Conservation (phyloP, 2,888 invertebrate genomes). For the Cerceris rybyensis region DNA sequence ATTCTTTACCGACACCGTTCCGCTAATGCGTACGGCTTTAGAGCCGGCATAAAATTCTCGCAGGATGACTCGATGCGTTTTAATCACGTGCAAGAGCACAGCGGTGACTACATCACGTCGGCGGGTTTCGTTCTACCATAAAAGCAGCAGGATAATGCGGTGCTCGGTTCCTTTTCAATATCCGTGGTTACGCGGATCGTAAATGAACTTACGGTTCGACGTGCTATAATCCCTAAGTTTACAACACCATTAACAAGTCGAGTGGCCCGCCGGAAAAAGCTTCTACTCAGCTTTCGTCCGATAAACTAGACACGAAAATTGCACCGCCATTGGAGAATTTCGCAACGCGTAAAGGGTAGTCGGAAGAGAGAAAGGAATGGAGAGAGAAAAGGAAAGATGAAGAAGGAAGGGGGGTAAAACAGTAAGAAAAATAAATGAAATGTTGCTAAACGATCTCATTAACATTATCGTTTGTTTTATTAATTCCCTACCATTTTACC, state of each 20-base stretch:
- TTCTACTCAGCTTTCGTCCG: slow-evolving; percentile 15
- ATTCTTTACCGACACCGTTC: slow-evolving; percentile 4
- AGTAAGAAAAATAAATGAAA: slow-evolving; percentile 30
- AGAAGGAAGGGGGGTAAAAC: too few relatives aligned
- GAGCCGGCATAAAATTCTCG: not conserved
- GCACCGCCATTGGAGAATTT: not conserved
- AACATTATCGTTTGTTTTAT: slow-evolving; percentile 31
- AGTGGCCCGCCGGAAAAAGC: slow-evolving; percentile 23
- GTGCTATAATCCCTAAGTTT: slow-evolving; percentile 52
- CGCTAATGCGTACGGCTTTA: slow-evolving; percentile 14
- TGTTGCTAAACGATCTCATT: slow-evolving; percentile 32
- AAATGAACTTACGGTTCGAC: slow-evolving; percentile 58
- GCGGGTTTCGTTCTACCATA: slow-evolving; percentile 28
- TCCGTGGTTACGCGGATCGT: slow-evolving; percentile 60
- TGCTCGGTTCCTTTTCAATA: slow-evolving; percentile 63
- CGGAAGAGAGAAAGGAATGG: too few relatives aligned
- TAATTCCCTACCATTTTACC: slow-evolving; percentile 10
- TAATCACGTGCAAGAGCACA: slow-evolving; percentile 47
- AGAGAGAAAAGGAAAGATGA: too few relatives aligned
- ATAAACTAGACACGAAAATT: slow-evolving; percentile 22
- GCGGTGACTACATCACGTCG: slow-evolving; percentile 12
- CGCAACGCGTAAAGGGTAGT: not conserved
- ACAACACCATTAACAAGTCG: slow-evolving; percentile 46
- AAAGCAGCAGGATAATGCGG: slow-evolving; percentile 47
- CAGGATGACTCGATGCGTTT: slow-evolving; percentile 36